Evolutionary conservation across 2,888 invertebrate genomes (phyloP).

Genomic region (Bedellia somnulentella): DNA sequence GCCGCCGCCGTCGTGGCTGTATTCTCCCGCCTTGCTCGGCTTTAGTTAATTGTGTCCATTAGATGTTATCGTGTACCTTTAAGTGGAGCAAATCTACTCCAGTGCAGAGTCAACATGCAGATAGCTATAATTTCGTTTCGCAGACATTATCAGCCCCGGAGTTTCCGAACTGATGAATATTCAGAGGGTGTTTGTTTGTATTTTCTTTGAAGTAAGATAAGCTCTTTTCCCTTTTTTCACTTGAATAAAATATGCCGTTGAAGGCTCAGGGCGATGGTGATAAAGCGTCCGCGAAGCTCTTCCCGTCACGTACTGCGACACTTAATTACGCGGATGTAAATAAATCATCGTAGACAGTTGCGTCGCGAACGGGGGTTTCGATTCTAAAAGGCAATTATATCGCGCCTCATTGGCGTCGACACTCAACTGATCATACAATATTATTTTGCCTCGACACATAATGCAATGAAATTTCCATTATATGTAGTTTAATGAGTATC

Average conservation of each 20-base stretch:
- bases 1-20: constrained; percentile 15
- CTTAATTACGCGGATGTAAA: constrained; percentile 60
- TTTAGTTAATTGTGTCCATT: constrained; percentile 8
- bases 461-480: too few species aligned
- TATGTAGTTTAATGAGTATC: too few species aligned
- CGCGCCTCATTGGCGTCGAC: constrained; percentile 54
- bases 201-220: constrained; percentile 50
- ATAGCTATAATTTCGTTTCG: constrained; percentile 4
- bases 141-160: constrained; percentile 40
- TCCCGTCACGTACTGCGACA: constrained; percentile 59
- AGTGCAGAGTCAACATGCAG: constrained; percentile 1
- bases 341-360: constrained; percentile 57
- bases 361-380: constrained; percentile 41
- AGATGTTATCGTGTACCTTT: constrained; percentile 3
- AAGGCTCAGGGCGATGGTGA: constrained; percentile 36
- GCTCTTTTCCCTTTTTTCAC: constrained; percentile 38
- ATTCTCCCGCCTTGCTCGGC: constrained; percentile 9
- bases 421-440: constrained; percentile 42
- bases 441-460: too few species aligned
- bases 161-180: constrained; percentile 44
- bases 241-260: constrained; percentile 44
- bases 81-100: neutral
- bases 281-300: constrained; percentile 47
- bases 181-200: constrained; percentile 51
- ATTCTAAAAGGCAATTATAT: constrained; percentile 56